Evolutionary conservation across 2,797 vertebrate genomes (phyloP).

Genomic region (Lophotriccus pileatus): DNA sequence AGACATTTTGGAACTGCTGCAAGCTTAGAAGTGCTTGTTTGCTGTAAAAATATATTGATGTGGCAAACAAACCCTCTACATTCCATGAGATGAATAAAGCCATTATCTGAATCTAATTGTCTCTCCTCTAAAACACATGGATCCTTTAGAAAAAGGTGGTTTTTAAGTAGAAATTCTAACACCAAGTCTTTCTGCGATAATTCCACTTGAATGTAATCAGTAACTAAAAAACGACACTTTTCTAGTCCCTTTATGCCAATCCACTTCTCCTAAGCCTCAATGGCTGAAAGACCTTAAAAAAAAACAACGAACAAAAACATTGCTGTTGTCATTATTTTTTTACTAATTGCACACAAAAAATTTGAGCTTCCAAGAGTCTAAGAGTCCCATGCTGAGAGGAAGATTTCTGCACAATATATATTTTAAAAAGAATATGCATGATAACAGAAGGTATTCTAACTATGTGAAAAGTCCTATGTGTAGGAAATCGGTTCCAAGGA

Average conservation of each 20-base stretch:
- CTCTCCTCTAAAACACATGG: neutral
- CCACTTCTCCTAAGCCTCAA: neutral
- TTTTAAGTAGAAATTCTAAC: neutral
- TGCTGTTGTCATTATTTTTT: neutral
- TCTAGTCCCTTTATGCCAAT: neutral
- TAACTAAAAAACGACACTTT: neutral
- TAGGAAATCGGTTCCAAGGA: neutral
- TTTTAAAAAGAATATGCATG: neutral
- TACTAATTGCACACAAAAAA: neutral
- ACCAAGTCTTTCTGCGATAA: neutral
- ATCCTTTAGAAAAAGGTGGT: neutral
- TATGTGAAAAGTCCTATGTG: neutral
- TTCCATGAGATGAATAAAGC: neutral
- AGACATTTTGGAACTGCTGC: constrained; percentile 2
- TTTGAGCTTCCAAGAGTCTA: neutral
- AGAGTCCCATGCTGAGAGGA: neutral
- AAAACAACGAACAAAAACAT: neutral
- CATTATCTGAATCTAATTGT: neutral
- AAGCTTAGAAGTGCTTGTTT: constrained; percentile 6
- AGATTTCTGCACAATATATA: neutral
- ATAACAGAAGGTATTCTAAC: neutral
- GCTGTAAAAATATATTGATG: constrained; percentile 5
- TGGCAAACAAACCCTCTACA: neutral
- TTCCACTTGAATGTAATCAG: neutral
- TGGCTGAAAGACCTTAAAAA: neutral